phyloP scores from a whole-genome alignment of 2,888 invertebrate species.

The Ichneumoninae sp. region DNA sequence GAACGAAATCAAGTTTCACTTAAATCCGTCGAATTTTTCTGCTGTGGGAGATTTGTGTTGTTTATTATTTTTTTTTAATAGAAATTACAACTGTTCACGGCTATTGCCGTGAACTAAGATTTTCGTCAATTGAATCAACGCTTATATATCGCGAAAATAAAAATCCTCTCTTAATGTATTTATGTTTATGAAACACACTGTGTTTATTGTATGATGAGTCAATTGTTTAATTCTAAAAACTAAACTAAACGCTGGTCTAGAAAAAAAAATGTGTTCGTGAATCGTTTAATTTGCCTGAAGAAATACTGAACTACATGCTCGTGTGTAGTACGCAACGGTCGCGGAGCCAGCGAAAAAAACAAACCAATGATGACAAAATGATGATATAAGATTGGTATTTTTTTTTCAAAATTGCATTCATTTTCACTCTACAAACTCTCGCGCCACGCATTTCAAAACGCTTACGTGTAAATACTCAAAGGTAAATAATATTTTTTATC shows the following conservation, averaged over 20 bases:
- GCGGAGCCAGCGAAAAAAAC: neutral
- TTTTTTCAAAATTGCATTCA: conserved; percentile 31
- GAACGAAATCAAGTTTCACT: conserved; percentile 15
- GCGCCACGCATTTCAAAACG: conserved; percentile 66
- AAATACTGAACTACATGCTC: conserved; percentile 27
- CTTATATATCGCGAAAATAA: conserved; percentile 4
- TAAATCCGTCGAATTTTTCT: conserved; percentile 23
- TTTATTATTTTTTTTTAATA: neutral
- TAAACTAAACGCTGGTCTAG: conserved; percentile 22
- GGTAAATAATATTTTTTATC: conserved; percentile 74
- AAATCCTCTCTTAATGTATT: conserved; percentile 6
- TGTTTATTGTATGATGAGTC: conserved; percentile 35
- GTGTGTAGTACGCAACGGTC: neutral
- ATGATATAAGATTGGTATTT: neutral
- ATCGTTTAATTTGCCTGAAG: conserved; percentile 34
- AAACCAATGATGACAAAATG: neutral
- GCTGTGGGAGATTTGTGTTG: neutral
- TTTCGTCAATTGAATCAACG: conserved; percentile 25
- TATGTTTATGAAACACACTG: conserved; percentile 9
- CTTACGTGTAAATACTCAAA: conserved; percentile 71
- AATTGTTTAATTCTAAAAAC: conserved; percentile 28
- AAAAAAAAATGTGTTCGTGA: conserved; percentile 32
- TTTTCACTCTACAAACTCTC: conserved; percentile 32
- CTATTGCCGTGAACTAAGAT: conserved; percentile 12
- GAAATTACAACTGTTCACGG: conserved; percentile 3